phyloP scores from a whole-genome alignment of 2,797 vertebrate species.

The Tachyglossus aculeatus region DNA sequence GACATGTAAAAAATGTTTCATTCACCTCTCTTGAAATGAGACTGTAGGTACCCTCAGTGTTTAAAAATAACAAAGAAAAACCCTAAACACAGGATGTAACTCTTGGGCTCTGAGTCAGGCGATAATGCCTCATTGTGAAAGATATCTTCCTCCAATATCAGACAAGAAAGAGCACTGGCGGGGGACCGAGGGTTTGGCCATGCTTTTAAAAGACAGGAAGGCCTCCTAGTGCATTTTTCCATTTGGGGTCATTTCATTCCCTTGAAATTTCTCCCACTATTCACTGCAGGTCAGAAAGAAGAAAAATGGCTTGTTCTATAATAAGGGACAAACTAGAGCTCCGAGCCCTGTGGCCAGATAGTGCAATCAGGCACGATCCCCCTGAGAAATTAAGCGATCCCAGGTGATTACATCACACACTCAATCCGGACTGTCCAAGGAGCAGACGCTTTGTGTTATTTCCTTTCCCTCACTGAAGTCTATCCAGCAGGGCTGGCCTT shows the following conservation, averaged over 20 bases:
- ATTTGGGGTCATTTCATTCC: neutral
- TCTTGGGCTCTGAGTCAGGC: slow-evolving; percentile 36
- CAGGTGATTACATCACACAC: too few species aligned
- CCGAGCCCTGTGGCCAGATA: neutral
- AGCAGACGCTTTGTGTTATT: too few species aligned
- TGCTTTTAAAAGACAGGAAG: neutral
- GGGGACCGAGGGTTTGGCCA: neutral
- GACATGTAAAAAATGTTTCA: slow-evolving; percentile 44
- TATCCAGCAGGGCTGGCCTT: too few species aligned
- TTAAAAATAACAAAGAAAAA: too few species aligned
- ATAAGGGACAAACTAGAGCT: neutral
- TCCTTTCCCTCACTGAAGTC: too few species aligned
- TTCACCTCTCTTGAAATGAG: slow-evolving; percentile 45
- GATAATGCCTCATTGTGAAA: slow-evolving; percentile 42
- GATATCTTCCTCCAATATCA: slow-evolving; percentile 23
- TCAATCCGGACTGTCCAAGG: too few species aligned
- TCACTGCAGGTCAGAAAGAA: neutral
- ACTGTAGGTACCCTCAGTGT: slow-evolving; percentile 38
- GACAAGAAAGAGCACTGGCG: slow-evolving; percentile 10
- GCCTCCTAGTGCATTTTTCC: neutral
- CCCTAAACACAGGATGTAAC: slow-evolving; percentile 40
- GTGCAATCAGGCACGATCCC: neutral
- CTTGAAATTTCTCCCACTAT: neutral
- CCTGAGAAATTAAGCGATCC: too few species aligned
- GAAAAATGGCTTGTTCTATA: neutral